Conservation (phyloP, 2,113 vertebrate genomes). For the Oceanodroma tethys region DNA sequence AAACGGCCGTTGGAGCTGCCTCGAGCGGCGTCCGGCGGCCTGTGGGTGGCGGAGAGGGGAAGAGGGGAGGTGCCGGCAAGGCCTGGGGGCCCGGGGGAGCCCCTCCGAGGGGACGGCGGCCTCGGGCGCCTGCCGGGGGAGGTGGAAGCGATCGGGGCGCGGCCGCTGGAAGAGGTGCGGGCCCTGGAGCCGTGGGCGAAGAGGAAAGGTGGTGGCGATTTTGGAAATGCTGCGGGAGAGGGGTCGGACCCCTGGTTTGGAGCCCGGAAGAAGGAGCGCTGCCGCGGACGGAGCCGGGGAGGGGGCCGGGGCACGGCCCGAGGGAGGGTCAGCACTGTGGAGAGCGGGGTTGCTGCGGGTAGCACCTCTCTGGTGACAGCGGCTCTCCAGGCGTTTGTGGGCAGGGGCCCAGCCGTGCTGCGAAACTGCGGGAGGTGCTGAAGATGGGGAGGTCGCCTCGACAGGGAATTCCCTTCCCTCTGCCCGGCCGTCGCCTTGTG, state of each 20-base stretch:
- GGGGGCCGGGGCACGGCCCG: not conserved
- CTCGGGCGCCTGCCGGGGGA: too few relatives aligned
- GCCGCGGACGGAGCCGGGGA: not conserved
- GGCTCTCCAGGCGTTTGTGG: rapidly evolving
- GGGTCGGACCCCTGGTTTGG: rapidly evolving
- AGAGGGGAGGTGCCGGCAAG: not conserved
- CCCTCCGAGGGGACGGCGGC: not conserved
- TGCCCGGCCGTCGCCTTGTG: not conserved
- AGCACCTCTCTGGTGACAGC: rapidly evolving
- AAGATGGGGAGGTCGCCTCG: not conserved
- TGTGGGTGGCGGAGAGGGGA: not conserved
- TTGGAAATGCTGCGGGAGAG: rapidly evolving
- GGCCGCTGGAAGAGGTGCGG: not conserved
- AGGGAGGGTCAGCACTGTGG: not conserved
- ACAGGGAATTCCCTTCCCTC: rapidly evolving
- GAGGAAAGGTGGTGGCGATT: too few relatives aligned
- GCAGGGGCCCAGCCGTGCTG: not conserved
- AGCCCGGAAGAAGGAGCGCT: not conserved
- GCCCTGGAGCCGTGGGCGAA: not conserved
- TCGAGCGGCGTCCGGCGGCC: not conserved
- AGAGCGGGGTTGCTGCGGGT: not conserved
- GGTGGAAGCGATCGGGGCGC: not conserved
- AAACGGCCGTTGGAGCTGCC: not conserved
- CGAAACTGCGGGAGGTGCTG: not conserved
- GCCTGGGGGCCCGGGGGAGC: rapidly evolving